A percentile compares a stretch with the other conserved stretches of the same genome.
Conservation (phyloP, 2,113 vertebrate species). For the Sialia sialis region DNA sequence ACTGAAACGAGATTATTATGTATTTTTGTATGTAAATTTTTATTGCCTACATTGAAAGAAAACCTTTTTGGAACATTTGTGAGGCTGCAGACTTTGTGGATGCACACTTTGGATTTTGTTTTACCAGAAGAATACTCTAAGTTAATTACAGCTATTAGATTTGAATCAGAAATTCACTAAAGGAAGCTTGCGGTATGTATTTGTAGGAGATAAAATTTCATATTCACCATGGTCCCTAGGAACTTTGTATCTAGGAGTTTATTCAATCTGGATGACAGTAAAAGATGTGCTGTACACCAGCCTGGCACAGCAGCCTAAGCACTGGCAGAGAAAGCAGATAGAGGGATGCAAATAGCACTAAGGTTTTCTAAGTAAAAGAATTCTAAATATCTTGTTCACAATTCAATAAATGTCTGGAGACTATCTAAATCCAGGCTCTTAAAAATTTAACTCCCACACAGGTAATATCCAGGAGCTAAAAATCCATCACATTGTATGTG, state of each 20-base stretch:
- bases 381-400: not conserved
- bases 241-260: not conserved
- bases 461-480: not conserved
- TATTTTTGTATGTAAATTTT: not conserved
- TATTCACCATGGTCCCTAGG: not conserved
- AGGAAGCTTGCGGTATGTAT: not conserved
- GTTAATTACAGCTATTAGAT: not conserved
- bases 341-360: not conserved
- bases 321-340: not conserved
- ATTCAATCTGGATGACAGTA: not conserved
- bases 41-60: not conserved
- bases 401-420: not conserved
- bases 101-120: not conserved
- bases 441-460: not conserved
- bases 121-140: not conserved
- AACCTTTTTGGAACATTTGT: not conserved
- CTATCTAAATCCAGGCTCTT: not conserved
- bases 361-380: not conserved
- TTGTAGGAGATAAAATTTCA: not conserved
- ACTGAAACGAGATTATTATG: not conserved
- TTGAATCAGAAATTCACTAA: not conserved
- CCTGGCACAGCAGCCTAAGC: not conserved
- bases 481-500: not conserved
- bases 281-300: not conserved
- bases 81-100: not conserved